A percentile compares a stretch with the other conserved stretches of the same genome.
Evolutionary conservation across 2,797 vertebrate species (phyloP).

Genomic region (Mus minutoides): DNA sequence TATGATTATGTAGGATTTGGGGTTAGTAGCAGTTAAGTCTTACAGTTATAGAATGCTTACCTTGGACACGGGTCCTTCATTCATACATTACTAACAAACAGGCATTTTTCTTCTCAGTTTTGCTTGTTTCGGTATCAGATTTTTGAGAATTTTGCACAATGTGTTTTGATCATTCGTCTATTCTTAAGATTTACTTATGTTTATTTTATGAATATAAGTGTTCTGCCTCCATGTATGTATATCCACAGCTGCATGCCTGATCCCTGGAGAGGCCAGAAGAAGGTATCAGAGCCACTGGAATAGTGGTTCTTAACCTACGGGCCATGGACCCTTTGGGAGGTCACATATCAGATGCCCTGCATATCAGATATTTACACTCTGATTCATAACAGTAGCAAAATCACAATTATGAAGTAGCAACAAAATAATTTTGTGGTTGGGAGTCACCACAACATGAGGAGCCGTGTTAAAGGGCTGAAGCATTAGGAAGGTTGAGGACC

Average conservation of each 20-base stretch:
- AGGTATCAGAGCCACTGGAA: neutral
- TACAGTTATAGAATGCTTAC: neutral
- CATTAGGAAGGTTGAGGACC: neutral
- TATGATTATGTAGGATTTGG: neutral
- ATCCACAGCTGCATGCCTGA: neutral
- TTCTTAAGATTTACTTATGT: neutral
- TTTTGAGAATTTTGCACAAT: neutral
- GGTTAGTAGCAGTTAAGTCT: neutral
- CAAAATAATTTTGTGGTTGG: neutral
- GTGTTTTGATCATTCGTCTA: neutral
- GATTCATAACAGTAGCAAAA: too few relatives aligned
- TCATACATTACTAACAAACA: neutral
- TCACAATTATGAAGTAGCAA: neutral
- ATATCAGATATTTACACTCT: neutral
- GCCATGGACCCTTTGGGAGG: neutral
- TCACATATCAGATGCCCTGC: too few relatives aligned
- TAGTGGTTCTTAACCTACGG: neutral
- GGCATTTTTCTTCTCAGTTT: neutral
- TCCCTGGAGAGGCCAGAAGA: neutral
- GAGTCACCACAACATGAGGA: neutral
- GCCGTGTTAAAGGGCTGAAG: neutral
- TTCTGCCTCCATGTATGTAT: neutral
- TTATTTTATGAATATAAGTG: neutral
- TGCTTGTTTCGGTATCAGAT: neutral
- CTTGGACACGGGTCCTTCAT: neutral